Percentiles rank a stretch among this genome's conserved stretches.
phyloP scores from a whole-genome alignment of 1,140 invertebrate genomes.

The Trichonephila clavata region DNA sequence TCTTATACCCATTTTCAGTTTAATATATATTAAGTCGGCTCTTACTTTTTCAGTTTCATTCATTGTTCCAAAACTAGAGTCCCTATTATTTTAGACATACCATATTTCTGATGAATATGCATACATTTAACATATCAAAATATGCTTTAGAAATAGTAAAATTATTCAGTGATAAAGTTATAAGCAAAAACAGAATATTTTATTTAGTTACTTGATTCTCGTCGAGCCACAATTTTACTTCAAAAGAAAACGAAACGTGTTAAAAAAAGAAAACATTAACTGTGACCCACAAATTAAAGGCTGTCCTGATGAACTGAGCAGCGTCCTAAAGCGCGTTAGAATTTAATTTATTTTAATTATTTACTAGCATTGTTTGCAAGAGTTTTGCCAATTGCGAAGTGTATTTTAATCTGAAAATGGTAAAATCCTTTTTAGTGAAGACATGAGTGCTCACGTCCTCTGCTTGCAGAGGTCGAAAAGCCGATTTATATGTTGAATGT shows the following conservation, averaged over 20 bases:
- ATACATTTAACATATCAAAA: too few species aligned
- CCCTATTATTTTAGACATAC: too few species aligned
- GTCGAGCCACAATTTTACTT: neutral
- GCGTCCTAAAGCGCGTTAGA: conserved; percentile 33
- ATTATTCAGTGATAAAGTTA: too few species aligned
- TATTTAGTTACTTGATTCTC: too few species aligned
- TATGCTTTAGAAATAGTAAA: too few species aligned
- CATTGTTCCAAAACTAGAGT: too few species aligned
- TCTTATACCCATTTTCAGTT: too few species aligned
- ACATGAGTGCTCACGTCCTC: conserved; percentile 72
- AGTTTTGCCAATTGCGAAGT: neutral
- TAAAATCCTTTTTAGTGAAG: neutral
- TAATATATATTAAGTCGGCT: too few species aligned
- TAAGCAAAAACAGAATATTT: too few species aligned
- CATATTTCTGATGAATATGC: too few species aligned
- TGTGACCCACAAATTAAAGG: conserved; percentile 38
- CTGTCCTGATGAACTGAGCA: conserved; percentile 59
- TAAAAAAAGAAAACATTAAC: conserved; percentile 48
- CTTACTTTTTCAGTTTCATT: too few species aligned
- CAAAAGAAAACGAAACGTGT: conserved; percentile 55
- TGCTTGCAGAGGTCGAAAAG: conserved; percentile 75
- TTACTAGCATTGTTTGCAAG: conserved; percentile 37
- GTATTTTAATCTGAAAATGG: conserved; percentile 28
- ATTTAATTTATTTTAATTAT: conserved; percentile 70
- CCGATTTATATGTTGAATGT: conserved; percentile 61